phyloP scores from a whole-genome alignment of 2,113 vertebrate genomes.

The Aldabrachelys gigantea region DNA sequence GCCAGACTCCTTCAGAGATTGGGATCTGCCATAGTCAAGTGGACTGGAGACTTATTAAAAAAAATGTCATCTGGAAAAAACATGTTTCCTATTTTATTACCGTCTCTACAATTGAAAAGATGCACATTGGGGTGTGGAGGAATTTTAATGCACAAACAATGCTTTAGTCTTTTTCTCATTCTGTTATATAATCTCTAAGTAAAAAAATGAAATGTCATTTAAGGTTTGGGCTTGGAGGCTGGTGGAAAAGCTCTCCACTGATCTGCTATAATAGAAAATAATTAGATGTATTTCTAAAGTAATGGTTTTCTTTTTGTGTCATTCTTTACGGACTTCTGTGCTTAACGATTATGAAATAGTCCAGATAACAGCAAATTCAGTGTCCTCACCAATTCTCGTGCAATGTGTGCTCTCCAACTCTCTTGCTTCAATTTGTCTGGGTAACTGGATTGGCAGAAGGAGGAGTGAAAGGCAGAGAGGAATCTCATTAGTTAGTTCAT shows the following conservation, averaged over 20 bases:
- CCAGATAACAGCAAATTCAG: slow-evolving; percentile 5
- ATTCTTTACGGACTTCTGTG: not conserved
- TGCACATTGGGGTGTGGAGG: not conserved
- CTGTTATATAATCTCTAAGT: not conserved
- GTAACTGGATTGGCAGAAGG: not conserved
- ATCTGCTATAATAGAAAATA: not conserved
- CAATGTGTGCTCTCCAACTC: slow-evolving; percentile 38
- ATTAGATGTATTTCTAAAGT: not conserved
- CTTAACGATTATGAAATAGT: not conserved
- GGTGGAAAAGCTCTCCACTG: not conserved
- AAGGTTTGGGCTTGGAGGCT: not conserved
- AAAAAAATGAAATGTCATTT: not conserved
- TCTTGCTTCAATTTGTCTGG: slow-evolving; percentile 42
- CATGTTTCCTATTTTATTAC: slow-evolving; percentile 35
- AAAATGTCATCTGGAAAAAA: slow-evolving; percentile 32
- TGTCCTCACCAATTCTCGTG: slow-evolving; percentile 51
- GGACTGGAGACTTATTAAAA: slow-evolving; percentile 13
- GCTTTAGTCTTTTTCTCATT: not conserved
- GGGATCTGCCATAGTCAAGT: slow-evolving; percentile 12
- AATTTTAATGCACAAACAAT: not conserved
- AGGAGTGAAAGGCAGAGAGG: not conserved
- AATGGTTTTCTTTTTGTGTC: not conserved
- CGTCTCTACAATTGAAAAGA: slow-evolving; percentile 51
- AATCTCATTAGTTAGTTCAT: slow-evolving; percentile 18
- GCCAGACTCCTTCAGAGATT: slow-evolving; percentile 30